These are phyloP conservation scores for Acanthurus tractus DNA, from an alignment of 2,797 vertebrate genomes.

Conservation along the genomic window DNA sequence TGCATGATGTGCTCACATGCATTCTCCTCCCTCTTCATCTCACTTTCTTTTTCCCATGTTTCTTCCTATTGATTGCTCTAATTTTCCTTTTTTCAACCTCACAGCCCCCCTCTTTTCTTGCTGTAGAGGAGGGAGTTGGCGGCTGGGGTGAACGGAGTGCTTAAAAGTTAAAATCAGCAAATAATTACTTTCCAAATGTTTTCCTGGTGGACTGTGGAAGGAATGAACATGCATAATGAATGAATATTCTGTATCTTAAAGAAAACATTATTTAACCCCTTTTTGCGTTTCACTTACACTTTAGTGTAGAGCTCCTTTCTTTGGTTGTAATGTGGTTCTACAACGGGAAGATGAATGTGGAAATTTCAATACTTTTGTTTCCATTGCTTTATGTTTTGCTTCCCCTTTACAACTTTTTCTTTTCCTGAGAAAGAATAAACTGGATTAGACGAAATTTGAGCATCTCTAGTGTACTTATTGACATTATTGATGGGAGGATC, in stretches of 20 bases:
- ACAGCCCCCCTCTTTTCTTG: conserved; percentile 20
- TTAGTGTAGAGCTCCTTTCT: conserved; percentile 73
- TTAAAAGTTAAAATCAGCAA: conserved; percentile 66
- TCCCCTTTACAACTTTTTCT: conserved; percentile 70
- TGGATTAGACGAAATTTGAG: conserved; percentile 82
- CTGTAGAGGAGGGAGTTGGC: conserved; percentile 42
- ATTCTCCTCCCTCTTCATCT: conserved; percentile 40
- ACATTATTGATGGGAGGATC: conserved; percentile 2
- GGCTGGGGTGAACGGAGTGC: conserved; percentile 43
- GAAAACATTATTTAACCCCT: conserved; percentile 83
- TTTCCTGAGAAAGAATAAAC: conserved; percentile 88
- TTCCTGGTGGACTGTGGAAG: conserved; percentile 71
- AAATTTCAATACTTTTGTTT: conserved; percentile 77
- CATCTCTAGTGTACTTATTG: conserved; percentile 59
- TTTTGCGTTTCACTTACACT: conserved; percentile 81
- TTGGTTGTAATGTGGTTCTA: conserved; percentile 77
- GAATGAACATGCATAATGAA: conserved; percentile 60
- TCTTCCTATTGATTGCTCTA: conserved; percentile 64
- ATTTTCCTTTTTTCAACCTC: conserved; percentile 32
- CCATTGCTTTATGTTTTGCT: conserved; percentile 74
- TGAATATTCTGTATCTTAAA: conserved; percentile 81
- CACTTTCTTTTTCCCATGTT: conserved; percentile 54
- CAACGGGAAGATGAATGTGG: conserved; percentile 75
- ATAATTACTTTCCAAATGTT: conserved; percentile 62
- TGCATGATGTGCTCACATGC: conserved; percentile 51